Conservation (phyloP, 2,888 invertebrate species). For the Quadriops clusia region DNA sequence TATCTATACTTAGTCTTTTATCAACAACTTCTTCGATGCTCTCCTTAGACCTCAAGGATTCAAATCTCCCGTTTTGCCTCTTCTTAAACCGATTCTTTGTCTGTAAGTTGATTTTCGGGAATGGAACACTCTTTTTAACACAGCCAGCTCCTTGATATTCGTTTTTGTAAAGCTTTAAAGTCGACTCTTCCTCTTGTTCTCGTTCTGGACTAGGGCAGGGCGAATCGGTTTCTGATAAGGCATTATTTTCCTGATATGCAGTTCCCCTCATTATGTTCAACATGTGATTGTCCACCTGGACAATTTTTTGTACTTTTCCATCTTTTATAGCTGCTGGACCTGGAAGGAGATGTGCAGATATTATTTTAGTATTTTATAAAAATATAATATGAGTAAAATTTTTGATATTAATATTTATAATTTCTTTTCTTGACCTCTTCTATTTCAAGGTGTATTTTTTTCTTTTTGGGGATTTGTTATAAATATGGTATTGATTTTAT, state of each 20-base stretch:
- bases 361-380: too few relatives aligned
- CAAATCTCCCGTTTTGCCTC: conserved; percentile 14
- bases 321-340: too few relatives aligned
- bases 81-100: conserved; percentile 37
- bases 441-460: too few relatives aligned
- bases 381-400: too few relatives aligned
- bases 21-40: conserved; percentile 16
- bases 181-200: conserved; percentile 22
- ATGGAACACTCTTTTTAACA: conserved; percentile 46
- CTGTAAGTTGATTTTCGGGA: conserved; percentile 41
- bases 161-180: conserved; percentile 20
- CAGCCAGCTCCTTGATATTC: conserved; percentile 43
- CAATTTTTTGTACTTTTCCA: conserved; percentile 26
- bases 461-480: too few relatives aligned
- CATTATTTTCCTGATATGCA: conserved; percentile 38
- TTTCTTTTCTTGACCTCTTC: too few relatives aligned
- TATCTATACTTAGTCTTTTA: conserved; percentile 27
- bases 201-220: conserved; percentile 40
- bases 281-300: conserved; percentile 47
- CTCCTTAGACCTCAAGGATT: conserved; percentile 18
- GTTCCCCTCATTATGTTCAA: conserved; percentile 51
- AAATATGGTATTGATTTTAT: too few relatives aligned
- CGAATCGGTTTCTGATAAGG: conserved; percentile 37
- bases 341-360: background rate
- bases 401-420: too few relatives aligned